These are phyloP conservation scores for Danaus chrysippus DNA, from an alignment of 2,888 invertebrate species.

Conservation along the genomic window DNA sequence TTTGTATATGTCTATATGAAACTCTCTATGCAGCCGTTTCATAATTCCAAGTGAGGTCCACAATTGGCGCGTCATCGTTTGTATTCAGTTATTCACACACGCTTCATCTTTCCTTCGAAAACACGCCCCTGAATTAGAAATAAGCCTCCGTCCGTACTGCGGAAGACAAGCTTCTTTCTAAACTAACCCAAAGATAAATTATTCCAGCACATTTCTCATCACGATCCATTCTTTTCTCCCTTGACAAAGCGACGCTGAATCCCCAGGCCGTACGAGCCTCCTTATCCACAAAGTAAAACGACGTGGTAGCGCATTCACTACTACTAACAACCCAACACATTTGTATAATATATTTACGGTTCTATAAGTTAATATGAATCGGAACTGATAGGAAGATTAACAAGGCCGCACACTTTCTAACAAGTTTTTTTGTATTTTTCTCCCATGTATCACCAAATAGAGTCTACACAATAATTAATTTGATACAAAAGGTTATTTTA, in stretches of 20 bases:
- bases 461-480: too few relatives aligned
- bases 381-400: slow-evolving; percentile 75
- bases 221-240: slow-evolving; percentile 65
- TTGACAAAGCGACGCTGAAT: slow-evolving; percentile 66
- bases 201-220: slow-evolving; percentile 71
- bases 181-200: slow-evolving; percentile 72
- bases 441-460: slow-evolving; percentile 38
- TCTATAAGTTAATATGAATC: slow-evolving; percentile 58
- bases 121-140: slow-evolving; percentile 64
- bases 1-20: too few relatives aligned
- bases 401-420: slow-evolving; percentile 59
- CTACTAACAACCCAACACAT: slow-evolving; percentile 50
- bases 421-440: slow-evolving; percentile 68
- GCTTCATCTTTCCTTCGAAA: slow-evolving; percentile 59
- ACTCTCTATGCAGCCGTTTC: slow-evolving; percentile 26
- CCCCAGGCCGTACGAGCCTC: slow-evolving; percentile 61
- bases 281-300: slow-evolving; percentile 68
- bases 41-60: slow-evolving; percentile 43
- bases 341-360: slow-evolving; percentile 41
- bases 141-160: slow-evolving; percentile 59
- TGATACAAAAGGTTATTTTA: too few relatives aligned
- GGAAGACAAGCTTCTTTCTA: slow-evolving; percentile 59
- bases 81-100: slow-evolving; percentile 63
- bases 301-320: slow-evolving; percentile 55
- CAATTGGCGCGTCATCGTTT: slow-evolving; percentile 53